Evolutionary conservation across 2,888 invertebrate species (phyloP).

Genomic region (Schrankia costaestrigalis): DNA sequence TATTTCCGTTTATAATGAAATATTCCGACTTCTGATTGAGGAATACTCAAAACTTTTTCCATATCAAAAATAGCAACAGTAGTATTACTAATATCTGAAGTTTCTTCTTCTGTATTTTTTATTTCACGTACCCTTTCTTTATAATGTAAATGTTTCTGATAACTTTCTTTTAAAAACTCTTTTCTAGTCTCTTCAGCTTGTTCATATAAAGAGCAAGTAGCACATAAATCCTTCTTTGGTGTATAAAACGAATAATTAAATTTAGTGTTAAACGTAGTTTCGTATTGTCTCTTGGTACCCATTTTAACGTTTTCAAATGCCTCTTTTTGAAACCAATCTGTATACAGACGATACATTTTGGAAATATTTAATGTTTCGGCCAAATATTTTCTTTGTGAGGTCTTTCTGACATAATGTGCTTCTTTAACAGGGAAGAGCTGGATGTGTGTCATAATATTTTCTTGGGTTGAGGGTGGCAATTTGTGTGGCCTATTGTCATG

Average conservation of each 20-base stretch:
- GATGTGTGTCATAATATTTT: conserved; percentile 5
- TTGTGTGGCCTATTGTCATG: conserved; percentile 12
- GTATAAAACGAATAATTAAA: conserved; percentile 7
- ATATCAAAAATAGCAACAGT: conserved; percentile 14
- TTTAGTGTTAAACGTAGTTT: conserved; percentile 9
- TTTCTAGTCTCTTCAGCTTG: conserved; percentile 15
- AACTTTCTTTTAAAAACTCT: conserved; percentile 11
- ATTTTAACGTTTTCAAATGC: not conserved
- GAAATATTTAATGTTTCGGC: conserved; percentile 6
- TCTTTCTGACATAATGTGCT: conserved; percentile 6
- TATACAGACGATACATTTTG: conserved; percentile 8
- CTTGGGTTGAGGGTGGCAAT: conserved; percentile 1
- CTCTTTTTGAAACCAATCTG: conserved; percentile 5
- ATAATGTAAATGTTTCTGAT: conserved; percentile 16
- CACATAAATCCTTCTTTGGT: conserved; percentile 6
- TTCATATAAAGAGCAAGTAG: conserved; percentile 6
- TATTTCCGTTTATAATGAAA: not conserved
- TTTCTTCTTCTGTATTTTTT: conserved; percentile 26
- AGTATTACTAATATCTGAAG: conserved; percentile 7
- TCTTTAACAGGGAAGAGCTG: conserved; percentile 5
- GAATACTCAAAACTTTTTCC: conserved; percentile 10
- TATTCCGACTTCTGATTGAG: conserved; percentile 6
- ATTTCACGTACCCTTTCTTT: conserved; percentile 24
- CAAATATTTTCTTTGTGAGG: conserved; percentile 4
- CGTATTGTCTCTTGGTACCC: conserved; percentile 5